Evolutionary conservation across 2,797 vertebrate genomes (phyloP), one percentile per base, ranked within the genome.

Genomic region (Catostomus latipinnis): DNA sequence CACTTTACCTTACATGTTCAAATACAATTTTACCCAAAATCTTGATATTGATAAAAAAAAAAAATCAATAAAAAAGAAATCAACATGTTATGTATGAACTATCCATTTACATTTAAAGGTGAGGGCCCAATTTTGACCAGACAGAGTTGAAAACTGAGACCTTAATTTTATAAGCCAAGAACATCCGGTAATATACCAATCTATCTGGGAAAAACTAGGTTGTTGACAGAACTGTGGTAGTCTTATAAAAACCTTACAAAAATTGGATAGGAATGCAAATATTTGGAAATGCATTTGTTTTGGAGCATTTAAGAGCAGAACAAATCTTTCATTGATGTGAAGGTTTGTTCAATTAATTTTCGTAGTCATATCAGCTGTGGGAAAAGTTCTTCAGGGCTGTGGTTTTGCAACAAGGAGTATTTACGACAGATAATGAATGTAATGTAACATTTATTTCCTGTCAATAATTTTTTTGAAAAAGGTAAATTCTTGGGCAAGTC

Each of bases 251-350:
- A 11, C 49, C 10, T 49, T 48, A 43, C 57, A 71, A 72, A 62
- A 18, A n/a, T 58, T 75, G 43, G 10, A 62, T 60, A 70, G 45
- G 45, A 53, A 60, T 4, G 54, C 18, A 76, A 71, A 22, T 11
- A 43, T 46, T 80, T 66, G 34, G 60, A 82, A 74, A 76, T 78
- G 46, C 45, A 50, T 73, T 76, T 81, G 75, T 76, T 81, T 81
- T 73, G 60, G 67, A 48, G 62, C 73, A 78, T 63, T 58, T 4
- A 6, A 78, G 67, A 71, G 65, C 71, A 75, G 61, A 81, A 83
- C 71, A 61, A 81, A 81, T 83, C 57, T 82, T n/a, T 71, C 60
- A 70, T 56, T 61, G 63, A 77, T 48, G 54, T 14, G 69, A 52
- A 56, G 10, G 18, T 6, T 68, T 52, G n/a, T 11, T 54, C 12